A percentile compares a stretch with the other conserved stretches of the same genome.
Conservation (phyloP, 2,888 invertebrate genomes). For the Melitaea athalia region DNA sequence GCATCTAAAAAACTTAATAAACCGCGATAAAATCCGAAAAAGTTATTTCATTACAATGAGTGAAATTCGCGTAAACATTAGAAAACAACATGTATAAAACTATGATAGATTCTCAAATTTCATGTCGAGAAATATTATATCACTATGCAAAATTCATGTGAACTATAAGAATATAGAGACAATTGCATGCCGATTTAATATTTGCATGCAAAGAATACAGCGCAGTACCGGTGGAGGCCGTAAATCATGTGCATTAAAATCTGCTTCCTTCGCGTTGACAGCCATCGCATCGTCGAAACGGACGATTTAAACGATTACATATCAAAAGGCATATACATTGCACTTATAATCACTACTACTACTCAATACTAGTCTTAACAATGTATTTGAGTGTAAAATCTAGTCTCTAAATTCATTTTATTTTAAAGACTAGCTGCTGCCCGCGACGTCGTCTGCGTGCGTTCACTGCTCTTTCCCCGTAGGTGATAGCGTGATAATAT, state of each 20-base stretch:
- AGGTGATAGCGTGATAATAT: too few species aligned
- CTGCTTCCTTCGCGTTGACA: slow-evolving; percentile 77
- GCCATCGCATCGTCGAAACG: slow-evolving; percentile 69
- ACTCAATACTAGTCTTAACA: not conserved
- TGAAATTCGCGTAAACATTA: too few species aligned
- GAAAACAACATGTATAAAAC: not conserved
- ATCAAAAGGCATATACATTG: too few species aligned
- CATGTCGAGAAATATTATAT: not conserved
- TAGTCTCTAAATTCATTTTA: too few species aligned
- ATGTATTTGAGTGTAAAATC: too few species aligned
- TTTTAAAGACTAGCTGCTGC: too few species aligned
- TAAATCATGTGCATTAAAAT: slow-evolving; percentile 80
- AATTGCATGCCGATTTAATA: slow-evolving; percentile 38
- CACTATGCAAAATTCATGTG: not conserved
- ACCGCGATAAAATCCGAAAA: too few species aligned
- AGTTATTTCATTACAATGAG: too few species aligned
- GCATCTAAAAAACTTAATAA: too few species aligned
- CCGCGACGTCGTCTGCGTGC: too few species aligned
- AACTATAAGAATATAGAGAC: slow-evolving; percentile 6
- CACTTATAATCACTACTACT: not conserved
- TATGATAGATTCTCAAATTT: not conserved
- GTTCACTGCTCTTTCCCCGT: too few species aligned
- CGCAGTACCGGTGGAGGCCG: slow-evolving; percentile 68
- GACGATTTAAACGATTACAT: slow-evolving; percentile 64
- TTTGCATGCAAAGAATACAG: slow-evolving; percentile 74